A percentile compares a stretch with the other conserved stretches of the same genome.
These are phyloP conservation scores for Eolophus roseicapilla DNA, from an alignment of 2,113 vertebrate genomes.

Conservation along the genomic window DNA sequence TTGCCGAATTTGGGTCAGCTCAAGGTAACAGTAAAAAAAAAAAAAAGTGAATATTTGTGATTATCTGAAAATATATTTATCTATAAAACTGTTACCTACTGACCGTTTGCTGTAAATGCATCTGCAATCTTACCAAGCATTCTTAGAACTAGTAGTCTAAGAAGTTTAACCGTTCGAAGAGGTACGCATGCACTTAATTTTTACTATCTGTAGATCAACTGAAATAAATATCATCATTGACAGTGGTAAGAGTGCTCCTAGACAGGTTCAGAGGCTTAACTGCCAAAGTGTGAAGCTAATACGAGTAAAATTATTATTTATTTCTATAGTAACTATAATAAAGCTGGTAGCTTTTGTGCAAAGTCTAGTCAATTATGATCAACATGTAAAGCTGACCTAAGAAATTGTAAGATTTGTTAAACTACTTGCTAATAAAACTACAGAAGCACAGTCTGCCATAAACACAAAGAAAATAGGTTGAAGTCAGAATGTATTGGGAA, in stretches of 20 bases:
- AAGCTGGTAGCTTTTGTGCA: not conserved
- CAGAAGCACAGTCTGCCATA: not conserved
- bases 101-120: not conserved
- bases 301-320: not conserved
- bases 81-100: not conserved
- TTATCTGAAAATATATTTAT: not conserved
- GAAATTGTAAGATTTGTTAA: not conserved
- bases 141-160: not conserved
- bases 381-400: not conserved
- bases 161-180: not conserved
- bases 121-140: not conserved
- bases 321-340: not conserved
- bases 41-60: accelerated
- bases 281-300: not conserved
- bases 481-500: not conserved
- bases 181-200: not conserved
- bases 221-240: not conserved
- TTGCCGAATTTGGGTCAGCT: not conserved
- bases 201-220: not conserved
- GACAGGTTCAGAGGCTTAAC: not conserved
- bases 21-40: not conserved
- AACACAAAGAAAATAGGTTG: not conserved
- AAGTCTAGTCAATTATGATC: not conserved
- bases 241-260: not conserved
- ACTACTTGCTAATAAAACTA: not conserved